These are phyloP conservation scores for Netelia virgata DNA, from an alignment of 2,888 invertebrate species.

Conservation along the genomic window DNA sequence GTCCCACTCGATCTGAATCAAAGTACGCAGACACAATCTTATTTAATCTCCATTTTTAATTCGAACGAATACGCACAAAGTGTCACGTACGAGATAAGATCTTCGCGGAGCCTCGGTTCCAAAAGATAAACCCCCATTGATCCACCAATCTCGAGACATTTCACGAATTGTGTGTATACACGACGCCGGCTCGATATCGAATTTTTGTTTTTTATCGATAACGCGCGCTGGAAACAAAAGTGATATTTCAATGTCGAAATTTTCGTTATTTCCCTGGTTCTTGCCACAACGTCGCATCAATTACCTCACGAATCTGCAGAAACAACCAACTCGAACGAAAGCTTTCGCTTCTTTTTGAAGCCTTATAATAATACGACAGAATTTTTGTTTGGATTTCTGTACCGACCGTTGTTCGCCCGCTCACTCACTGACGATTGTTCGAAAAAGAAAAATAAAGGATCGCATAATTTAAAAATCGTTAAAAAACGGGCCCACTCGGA, in stretches of 20 bases:
- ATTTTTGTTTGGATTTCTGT: neutral
- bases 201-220: constrained; percentile 13
- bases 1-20: constrained; percentile 12
- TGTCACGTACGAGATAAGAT: constrained; percentile 74
- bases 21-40: constrained; percentile 24
- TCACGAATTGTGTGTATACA: neutral
- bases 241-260: neutral
- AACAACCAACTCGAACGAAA: constrained; percentile 18
- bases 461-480: too few relatives aligned
- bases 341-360: neutral
- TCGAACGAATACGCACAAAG: constrained; percentile 54
- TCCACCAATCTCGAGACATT: constrained; percentile 23
- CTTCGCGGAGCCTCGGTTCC: constrained; percentile 9
- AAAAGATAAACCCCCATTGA: constrained; percentile 55
- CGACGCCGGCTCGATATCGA: neutral
- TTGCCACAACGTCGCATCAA: neutral
- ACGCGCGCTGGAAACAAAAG: neutral
- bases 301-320: neutral
- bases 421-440: too few relatives aligned
- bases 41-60: neutral
- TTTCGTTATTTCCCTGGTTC: neutral
- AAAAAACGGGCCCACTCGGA: too few relatives aligned
- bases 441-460: too few relatives aligned
- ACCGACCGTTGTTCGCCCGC: too few relatives aligned
- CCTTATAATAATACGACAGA: neutral